Conservation (phyloP, 2,888 invertebrate species). For the Blomia tropicalis region DNA sequence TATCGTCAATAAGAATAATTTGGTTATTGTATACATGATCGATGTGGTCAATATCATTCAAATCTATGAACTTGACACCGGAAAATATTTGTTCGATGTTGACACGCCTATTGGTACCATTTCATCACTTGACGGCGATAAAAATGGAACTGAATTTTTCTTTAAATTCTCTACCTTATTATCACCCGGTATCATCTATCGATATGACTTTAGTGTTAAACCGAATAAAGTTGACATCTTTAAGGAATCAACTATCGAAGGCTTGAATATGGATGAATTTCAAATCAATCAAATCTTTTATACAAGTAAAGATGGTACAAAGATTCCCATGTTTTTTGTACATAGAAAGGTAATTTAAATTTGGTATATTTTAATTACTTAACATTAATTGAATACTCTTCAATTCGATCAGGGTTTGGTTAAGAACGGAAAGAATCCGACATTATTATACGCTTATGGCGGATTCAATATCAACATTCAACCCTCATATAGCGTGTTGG, state of each 20-base stretch:
- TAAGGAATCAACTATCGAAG: slow-evolving; percentile 13
- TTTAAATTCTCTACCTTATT: slow-evolving; percentile 40
- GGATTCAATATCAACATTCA: slow-evolving; percentile 36
- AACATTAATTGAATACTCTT: slow-evolving; percentile 1
- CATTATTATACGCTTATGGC: slow-evolving; percentile 40
- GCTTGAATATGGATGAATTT: slow-evolving; percentile 32
- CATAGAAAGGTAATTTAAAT: slow-evolving; percentile 32
- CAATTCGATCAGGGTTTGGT: slow-evolving; percentile 28
- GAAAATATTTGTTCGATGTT: slow-evolving; percentile 35
- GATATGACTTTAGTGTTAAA: slow-evolving; percentile 34
- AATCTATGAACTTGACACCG: slow-evolving; percentile 34
- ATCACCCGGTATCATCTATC: slow-evolving; percentile 38
- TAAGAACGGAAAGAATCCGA: slow-evolving; percentile 35
- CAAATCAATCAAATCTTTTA: slow-evolving; percentile 38
- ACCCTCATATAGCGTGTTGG: slow-evolving; percentile 15
- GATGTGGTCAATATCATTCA: slow-evolving; percentile 39
- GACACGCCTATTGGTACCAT: slow-evolving; percentile 38
- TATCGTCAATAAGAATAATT: slow-evolving; percentile 36
- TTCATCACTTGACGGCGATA: slow-evolving; percentile 33
- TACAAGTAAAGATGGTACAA: slow-evolving; percentile 38
- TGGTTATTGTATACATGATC: slow-evolving; percentile 38
- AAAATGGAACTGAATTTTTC: slow-evolving; percentile 33
- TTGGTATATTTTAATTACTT: not conserved
- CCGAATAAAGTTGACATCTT: slow-evolving; percentile 32
- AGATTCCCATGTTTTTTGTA: slow-evolving; percentile 39